These are phyloP conservation scores for Capricornis sumatraensis DNA, from an alignment of 2,113 vertebrate genomes.

Conservation along the genomic window DNA sequence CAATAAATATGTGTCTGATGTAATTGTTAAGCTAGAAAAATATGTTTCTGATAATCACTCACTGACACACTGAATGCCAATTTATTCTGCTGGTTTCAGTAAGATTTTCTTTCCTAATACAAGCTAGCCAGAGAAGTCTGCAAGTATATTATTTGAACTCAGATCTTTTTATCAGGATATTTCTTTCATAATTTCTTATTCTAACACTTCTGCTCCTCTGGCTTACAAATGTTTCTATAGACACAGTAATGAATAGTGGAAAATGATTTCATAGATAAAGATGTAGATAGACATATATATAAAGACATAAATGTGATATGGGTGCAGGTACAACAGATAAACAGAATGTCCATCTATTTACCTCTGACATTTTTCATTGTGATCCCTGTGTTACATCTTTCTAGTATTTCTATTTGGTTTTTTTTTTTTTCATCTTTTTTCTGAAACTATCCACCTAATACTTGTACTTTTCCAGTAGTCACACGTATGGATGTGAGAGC, in stretches of 20 bases:
- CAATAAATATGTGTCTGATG: background rate
- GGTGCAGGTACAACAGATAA: no score
- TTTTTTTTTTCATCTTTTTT: background rate
- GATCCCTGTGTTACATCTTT: background rate
- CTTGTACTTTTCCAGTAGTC: background rate
- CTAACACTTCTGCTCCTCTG: background rate
- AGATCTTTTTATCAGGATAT: background rate
- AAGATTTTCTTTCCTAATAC: background rate
- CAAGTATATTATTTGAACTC: background rate
- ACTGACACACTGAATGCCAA: background rate
- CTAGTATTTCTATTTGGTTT: background rate
- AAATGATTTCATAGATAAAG: background rate
- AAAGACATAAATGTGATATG: background rate
- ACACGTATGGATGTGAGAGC: background rate
- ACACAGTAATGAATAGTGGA: background rate
- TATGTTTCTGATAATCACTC: background rate
- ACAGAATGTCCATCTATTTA: background rate
- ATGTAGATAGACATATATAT: background rate
- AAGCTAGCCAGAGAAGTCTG: background rate
- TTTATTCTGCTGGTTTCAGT: background rate
- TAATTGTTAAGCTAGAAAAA: background rate
- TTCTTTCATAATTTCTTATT: background rate
- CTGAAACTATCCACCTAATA: background rate
- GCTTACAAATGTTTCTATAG: background rate
- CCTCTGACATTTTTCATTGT: background rate